These are phyloP conservation scores for Oreonectes daqikongensis DNA, from an alignment of 2,797 vertebrate genomes.

Conservation along the genomic window DNA sequence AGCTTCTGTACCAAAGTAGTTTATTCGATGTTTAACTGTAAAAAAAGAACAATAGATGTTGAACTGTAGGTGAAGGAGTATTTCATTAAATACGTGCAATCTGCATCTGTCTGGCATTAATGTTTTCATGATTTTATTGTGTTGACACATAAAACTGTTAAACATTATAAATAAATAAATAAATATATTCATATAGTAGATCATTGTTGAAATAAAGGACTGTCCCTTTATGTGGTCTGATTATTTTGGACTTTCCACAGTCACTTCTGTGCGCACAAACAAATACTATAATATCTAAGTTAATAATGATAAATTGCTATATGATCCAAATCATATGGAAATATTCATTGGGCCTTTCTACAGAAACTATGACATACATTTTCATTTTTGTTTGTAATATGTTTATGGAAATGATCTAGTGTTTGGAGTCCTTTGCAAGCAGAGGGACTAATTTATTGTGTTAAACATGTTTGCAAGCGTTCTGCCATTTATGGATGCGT, in stretches of 20 bases:
- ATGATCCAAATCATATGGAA: no score
- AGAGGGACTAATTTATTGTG: slow-evolving; percentile 30
- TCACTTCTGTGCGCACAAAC: no score
- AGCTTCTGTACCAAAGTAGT: no score
- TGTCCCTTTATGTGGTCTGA: no score
- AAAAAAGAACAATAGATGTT: no score
- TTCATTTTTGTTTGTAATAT: slow-evolving; percentile 1
- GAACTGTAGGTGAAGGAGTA: background rate
- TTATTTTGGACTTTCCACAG: no score
- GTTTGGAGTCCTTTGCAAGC: background rate
- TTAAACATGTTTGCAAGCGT: slow-evolving; percentile 3
- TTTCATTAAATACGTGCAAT: background rate
- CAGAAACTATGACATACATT: background rate
- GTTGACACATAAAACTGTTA: background rate
- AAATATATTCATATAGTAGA: no score
- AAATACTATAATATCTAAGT: no score
- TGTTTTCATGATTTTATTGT: background rate
- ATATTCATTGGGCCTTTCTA: no score
- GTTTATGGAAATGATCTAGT: background rate
- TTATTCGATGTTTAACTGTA: no score
- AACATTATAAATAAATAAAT: background rate
- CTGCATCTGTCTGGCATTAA: background rate
- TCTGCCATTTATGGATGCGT: background rate
- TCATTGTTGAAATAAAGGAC: no score
- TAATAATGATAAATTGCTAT: no score